These are phyloP conservation scores for Oreotrochilus melanogaster DNA, from an alignment of 2,113 vertebrate species.

Conservation along the genomic window DNA sequence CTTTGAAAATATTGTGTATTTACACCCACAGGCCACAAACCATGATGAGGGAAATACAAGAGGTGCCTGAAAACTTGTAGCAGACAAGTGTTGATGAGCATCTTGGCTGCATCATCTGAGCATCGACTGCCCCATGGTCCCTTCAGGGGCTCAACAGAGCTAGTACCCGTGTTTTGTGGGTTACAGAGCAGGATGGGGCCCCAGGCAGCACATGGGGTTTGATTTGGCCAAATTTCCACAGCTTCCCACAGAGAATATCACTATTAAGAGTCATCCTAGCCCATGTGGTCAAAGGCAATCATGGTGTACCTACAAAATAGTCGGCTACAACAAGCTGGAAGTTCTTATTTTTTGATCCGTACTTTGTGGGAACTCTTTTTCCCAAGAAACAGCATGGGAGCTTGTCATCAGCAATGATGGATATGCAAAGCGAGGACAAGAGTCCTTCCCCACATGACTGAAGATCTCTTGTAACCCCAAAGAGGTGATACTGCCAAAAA, in stretches of 20 bases:
- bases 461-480: not conserved
- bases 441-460: not conserved
- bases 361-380: not conserved
- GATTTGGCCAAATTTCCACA: not conserved
- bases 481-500: not conserved
- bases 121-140: accelerated
- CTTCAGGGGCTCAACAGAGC: not conserved
- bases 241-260: not conserved
- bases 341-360: not conserved
- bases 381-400: not conserved
- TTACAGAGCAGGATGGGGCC: not conserved
- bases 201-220: not conserved
- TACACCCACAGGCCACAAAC: not conserved
- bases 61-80: not conserved
- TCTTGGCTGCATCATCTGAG: no score
- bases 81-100: accelerated
- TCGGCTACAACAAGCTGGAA: not conserved
- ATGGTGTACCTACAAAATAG: not conserved
- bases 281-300: not conserved
- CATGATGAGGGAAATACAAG: not conserved
- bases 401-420: not conserved
- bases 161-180: not conserved
- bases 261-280: not conserved
- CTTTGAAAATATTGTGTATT: not conserved
- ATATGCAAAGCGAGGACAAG: not conserved